phyloP scores from a whole-genome alignment of 1,140 invertebrate species.

The Latrodectus geometricus region DNA sequence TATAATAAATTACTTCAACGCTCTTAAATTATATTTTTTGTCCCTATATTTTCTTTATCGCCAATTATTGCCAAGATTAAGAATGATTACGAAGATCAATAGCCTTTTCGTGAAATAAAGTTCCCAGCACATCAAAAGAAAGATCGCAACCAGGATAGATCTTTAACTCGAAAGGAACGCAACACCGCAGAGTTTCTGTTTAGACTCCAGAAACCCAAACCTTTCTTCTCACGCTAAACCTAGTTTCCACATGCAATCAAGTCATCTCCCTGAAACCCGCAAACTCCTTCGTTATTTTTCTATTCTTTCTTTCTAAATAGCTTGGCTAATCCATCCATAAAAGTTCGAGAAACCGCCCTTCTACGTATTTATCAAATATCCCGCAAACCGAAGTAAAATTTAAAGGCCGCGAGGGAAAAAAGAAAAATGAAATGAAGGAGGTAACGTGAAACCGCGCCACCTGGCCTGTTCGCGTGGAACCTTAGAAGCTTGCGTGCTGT shows the following conservation, averaged over 20 bases:
- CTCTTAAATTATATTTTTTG: too few species aligned
- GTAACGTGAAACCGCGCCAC: slow-evolving; percentile 28
- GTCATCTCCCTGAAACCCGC: slow-evolving; percentile 1
- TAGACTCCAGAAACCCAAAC: not conserved
- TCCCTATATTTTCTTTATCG: too few species aligned
- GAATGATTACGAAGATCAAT: not conserved
- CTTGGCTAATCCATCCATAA: slow-evolving; percentile 27
- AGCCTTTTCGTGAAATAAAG: not conserved
- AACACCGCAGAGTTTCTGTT: not conserved
- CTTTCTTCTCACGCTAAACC: not conserved
- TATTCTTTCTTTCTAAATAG: slow-evolving; percentile 14
- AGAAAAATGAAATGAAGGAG: slow-evolving; percentile 11
- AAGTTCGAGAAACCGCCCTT: slow-evolving; percentile 17
- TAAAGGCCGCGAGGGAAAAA: slow-evolving; percentile 8
- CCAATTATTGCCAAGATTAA: too few species aligned
- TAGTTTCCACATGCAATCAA: slow-evolving; percentile 22
- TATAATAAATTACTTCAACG: too few species aligned
- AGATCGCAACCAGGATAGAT: not conserved
- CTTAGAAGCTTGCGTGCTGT: slow-evolving; percentile 27
- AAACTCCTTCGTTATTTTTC: slow-evolving; percentile 12
- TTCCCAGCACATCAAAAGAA: not conserved
- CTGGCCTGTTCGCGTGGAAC: slow-evolving; percentile 26
- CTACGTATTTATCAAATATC: slow-evolving; percentile 34
- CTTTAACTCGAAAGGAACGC: not conserved
- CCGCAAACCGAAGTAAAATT: slow-evolving; percentile 23